Evolutionary conservation across 2,888 invertebrate species (phyloP).

Genomic region (Rotaria magnacalcarata): DNA sequence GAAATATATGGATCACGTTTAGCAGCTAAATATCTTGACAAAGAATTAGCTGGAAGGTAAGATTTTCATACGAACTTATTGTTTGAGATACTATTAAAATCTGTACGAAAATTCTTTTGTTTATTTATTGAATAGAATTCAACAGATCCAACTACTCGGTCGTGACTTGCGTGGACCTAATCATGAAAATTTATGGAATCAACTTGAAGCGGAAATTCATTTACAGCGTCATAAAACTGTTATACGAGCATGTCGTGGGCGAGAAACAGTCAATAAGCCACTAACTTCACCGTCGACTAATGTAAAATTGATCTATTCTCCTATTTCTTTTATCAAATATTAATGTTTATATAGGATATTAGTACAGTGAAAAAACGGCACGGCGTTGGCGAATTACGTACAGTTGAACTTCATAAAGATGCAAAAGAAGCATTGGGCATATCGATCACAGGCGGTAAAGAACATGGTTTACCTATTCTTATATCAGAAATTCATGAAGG

Average conservation of each 20-base stretch:
- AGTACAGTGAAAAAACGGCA: slow-evolving; percentile 55
- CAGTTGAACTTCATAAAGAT: slow-evolving; percentile 68
- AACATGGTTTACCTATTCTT: slow-evolving; percentile 78
- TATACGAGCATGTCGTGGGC: slow-evolving; percentile 63
- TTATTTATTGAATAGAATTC: slow-evolving; percentile 64
- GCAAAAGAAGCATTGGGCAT: slow-evolving; percentile 76
- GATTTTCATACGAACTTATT: too few relatives aligned
- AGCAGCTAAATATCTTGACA: slow-evolving; percentile 79
- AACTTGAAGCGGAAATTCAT: slow-evolving; percentile 79
- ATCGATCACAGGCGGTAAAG: slow-evolving; percentile 78
- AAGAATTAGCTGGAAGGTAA: slow-evolving; percentile 68
- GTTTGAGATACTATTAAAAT: too few relatives aligned
- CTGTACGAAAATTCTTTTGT: not conserved
- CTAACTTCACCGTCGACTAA: slow-evolving; percentile 55
- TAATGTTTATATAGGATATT: slow-evolving; percentile 53
- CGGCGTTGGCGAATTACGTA: slow-evolving; percentile 60
- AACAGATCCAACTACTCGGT: slow-evolving; percentile 76
- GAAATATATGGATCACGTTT: slow-evolving; percentile 80
- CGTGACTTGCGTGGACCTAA: slow-evolving; percentile 75
- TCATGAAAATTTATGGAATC: slow-evolving; percentile 73
- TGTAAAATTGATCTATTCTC: slow-evolving; percentile 49
- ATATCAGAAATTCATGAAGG: slow-evolving; percentile 75
- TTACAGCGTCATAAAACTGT: slow-evolving; percentile 79
- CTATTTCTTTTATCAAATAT: not conserved
- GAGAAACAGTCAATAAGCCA: slow-evolving; percentile 53